Percentiles rank a stretch among this genome's conserved stretches.
Conservation (phyloP, 2,797 vertebrate species). For the Spondyliosoma cantharus region DNA sequence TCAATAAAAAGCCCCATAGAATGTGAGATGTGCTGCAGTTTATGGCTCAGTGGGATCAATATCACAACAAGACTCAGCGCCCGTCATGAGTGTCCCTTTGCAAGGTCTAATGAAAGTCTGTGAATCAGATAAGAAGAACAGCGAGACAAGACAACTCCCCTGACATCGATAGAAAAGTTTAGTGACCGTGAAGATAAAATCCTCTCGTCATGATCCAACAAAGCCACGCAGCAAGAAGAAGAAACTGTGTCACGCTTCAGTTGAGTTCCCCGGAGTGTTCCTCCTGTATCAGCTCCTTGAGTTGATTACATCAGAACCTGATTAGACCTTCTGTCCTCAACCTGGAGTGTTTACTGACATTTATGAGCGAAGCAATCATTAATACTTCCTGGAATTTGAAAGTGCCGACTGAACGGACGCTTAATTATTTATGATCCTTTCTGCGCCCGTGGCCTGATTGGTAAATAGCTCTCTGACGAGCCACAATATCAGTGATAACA, state of each 20-base stretch:
- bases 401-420: constrained; percentile 55
- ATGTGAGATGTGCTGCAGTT: constrained; percentile 48
- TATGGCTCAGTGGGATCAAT: constrained; percentile 63
- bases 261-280: constrained; percentile 55
- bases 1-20: constrained; percentile 50
- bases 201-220: constrained; percentile 44
- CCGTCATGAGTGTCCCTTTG: constrained; percentile 43
- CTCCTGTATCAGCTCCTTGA: constrained; percentile 60
- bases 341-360: constrained; percentile 73
- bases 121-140: constrained; percentile 54
- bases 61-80: constrained; percentile 19
- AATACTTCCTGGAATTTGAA: constrained; percentile 71
- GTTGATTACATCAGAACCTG: constrained; percentile 72
- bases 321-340: constrained; percentile 67
- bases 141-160: constrained; percentile 35
- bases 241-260: constrained; percentile 33
- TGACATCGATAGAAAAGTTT: constrained; percentile 55
- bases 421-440: constrained; percentile 75
- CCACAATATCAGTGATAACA: constrained; percentile 41
- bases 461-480: constrained; percentile 64
- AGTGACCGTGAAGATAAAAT: constrained; percentile 58
- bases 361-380: constrained; percentile 60
- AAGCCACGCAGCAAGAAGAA: constrained; percentile 35
- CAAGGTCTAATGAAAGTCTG: constrained; percentile 50
- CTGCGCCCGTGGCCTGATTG: constrained; percentile 60